Conservation (phyloP, 2,113 vertebrate genomes). For the Paraplagusia blochii region DNA sequence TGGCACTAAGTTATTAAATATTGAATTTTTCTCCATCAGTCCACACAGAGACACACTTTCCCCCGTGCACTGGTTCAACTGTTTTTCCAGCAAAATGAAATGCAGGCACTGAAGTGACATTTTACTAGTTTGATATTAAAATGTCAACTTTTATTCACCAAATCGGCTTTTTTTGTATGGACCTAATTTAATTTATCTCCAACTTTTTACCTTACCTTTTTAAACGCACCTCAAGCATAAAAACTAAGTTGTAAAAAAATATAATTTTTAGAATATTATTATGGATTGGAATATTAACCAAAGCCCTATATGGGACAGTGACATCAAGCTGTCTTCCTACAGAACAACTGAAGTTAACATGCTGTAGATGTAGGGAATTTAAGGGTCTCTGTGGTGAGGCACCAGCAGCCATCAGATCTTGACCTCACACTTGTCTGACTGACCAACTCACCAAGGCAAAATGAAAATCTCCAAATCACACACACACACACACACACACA, state of each 20-base stretch:
- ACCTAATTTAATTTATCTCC: background rate
- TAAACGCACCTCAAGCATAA: too few relatives aligned
- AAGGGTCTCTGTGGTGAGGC: background rate
- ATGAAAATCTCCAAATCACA: slow-evolving; percentile 38
- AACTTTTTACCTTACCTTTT: too few relatives aligned
- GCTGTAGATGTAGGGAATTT: background rate
- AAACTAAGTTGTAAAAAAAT: too few relatives aligned
- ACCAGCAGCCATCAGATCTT: slow-evolving; percentile 48
- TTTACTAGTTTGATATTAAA: background rate
- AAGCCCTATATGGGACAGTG: too few relatives aligned
- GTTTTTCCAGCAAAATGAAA: too few relatives aligned
- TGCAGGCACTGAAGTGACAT: too few relatives aligned
- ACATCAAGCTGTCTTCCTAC: too few relatives aligned
- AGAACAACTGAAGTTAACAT: background rate
- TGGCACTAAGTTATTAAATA: too few relatives aligned
- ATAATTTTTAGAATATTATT: too few relatives aligned
- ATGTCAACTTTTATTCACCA: background rate
- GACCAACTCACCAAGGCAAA: slow-evolving; percentile 37
- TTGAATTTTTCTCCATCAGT: background rate
- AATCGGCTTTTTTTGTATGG: background rate
- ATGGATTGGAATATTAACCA: too few relatives aligned
- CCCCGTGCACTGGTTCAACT: background rate
- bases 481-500: slow-evolving; percentile 4
- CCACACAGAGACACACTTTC: background rate
- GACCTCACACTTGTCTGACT: slow-evolving; percentile 64